Conservation (phyloP, 2,888 invertebrate species). For the Sesia bembeciformis region DNA sequence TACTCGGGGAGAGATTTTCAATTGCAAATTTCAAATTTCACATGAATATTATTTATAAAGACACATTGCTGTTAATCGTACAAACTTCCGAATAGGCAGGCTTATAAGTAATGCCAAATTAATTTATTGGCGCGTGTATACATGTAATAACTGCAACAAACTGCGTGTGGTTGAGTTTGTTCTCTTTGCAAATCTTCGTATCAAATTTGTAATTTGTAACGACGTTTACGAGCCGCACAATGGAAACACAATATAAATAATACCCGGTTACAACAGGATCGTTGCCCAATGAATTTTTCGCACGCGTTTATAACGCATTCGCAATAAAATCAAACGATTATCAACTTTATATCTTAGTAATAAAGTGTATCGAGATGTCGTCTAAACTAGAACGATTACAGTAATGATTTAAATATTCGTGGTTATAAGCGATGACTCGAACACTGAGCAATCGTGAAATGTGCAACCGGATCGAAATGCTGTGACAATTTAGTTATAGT, state of each 20-base stretch:
- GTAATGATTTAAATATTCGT: conserved; percentile 18
- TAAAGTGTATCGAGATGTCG: conserved; percentile 6
- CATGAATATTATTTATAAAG: too few relatives aligned
- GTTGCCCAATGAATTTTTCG: conserved; percentile 47
- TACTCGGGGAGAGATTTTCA: too few relatives aligned
- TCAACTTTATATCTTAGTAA: neutral
- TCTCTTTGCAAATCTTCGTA: too few relatives aligned
- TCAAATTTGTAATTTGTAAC: too few relatives aligned
- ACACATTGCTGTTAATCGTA: too few relatives aligned
- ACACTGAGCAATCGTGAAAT: neutral
- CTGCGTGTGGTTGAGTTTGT: too few relatives aligned
- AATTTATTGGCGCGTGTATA: too few relatives aligned
- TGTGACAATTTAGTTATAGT: conserved; percentile 2
- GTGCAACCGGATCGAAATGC: conserved; percentile 1
- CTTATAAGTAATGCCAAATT: too few relatives aligned
- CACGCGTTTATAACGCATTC: conserved; percentile 27
- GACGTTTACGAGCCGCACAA: too few relatives aligned
- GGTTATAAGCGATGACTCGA: conserved; percentile 15
- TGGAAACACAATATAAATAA: conserved; percentile 32
- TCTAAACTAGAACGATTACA: conserved; percentile 5
- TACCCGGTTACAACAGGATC: conserved; percentile 34
- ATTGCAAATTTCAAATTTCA: too few relatives aligned
- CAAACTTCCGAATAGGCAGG: too few relatives aligned
- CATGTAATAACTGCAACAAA: too few relatives aligned
- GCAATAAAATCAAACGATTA: neutral